A percentile compares a stretch with the other conserved stretches of the same genome.
phyloP scores from a whole-genome alignment of 2,888 invertebrate genomes.

The Dendrolimus pini region DNA sequence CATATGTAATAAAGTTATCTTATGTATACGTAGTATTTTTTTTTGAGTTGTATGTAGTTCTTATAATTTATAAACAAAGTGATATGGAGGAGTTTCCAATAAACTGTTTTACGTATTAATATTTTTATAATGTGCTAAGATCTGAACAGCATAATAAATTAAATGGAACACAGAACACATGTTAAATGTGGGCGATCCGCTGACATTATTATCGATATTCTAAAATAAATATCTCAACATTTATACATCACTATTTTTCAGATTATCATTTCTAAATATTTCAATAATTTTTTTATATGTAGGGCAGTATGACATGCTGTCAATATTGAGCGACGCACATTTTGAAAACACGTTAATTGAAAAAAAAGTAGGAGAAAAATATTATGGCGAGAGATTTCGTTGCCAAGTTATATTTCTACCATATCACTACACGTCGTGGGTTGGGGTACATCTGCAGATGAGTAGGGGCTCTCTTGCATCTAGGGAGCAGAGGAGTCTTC shows the following conservation, averaged over 20 bases:
- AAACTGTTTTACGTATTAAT: neutral
- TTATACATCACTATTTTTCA: constrained; percentile 1
- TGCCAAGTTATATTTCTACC: no score
- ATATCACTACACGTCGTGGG: no score
- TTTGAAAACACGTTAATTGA: no score
- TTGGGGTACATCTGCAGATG: no score
- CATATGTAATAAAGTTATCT: no score
- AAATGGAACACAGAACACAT: constrained; percentile 4
- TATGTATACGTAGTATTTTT: no score
- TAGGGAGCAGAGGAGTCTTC: no score
- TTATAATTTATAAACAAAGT: neutral
- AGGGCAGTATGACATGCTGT: neutral
- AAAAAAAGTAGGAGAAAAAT: no score
- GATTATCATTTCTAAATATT: constrained; percentile 1
- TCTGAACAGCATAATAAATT: constrained; percentile 10
- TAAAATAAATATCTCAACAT: constrained; percentile 12
- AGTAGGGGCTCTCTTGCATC: no score
- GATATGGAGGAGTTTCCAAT: neutral
- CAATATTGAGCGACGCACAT: neutral
- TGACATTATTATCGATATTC: constrained; percentile 9
- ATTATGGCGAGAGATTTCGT: no score
- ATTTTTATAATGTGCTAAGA: constrained; percentile 10
- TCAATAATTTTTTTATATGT: neutral
- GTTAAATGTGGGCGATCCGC: constrained; percentile 11
- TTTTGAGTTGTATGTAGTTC: no score